These are phyloP conservation scores for Psammodynastes pulverulentus DNA, from an alignment of 2,113 vertebrate genomes.

Conservation along the genomic window DNA sequence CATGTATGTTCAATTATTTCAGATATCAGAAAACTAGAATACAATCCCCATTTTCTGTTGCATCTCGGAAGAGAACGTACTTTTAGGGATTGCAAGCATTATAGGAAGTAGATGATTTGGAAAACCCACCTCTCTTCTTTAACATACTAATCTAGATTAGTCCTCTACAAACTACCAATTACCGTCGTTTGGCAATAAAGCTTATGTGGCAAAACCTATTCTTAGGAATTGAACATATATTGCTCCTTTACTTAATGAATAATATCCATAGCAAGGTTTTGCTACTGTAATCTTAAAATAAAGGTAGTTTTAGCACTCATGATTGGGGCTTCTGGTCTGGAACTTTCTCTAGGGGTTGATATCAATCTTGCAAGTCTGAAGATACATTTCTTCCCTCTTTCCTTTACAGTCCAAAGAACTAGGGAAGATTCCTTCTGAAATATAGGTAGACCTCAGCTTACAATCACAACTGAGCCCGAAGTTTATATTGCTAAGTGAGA, in stretches of 20 bases:
- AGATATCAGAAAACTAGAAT: neutral
- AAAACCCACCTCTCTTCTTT: neutral
- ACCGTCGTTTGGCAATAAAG: neutral
- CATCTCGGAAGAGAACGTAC: neutral
- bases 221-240: neutral
- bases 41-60: neutral
- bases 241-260: neutral
- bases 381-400: neutral
- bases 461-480: no score
- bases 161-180: neutral
- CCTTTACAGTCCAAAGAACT: neutral
- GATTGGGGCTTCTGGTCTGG: neutral
- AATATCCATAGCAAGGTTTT: neutral
- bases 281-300: neutral
- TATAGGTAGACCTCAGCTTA: neutral
- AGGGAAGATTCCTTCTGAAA: neutral
- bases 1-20: neutral
- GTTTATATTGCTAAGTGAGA: no score
- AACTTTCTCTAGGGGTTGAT: neutral
- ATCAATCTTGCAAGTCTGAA: neutral
- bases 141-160: neutral
- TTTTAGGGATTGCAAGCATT: neutral
- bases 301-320: neutral
- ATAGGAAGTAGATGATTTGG: neutral
- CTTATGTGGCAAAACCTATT: neutral